phyloP scores from a whole-genome alignment of 2,797 vertebrate species.

The Lagocephalus sceleratus region DNA sequence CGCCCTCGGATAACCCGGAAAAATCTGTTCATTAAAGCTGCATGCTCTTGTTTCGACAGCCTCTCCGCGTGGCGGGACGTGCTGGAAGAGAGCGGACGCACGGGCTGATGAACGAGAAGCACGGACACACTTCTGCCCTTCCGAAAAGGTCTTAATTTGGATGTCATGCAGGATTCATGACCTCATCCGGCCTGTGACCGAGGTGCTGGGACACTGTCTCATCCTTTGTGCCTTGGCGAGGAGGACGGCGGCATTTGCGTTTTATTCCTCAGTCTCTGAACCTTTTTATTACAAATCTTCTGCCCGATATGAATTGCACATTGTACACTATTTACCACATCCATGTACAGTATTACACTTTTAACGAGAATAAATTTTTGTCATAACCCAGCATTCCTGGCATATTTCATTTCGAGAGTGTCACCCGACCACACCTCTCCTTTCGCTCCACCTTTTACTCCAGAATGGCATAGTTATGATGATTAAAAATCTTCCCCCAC shows the following conservation, averaged over 20 bases:
- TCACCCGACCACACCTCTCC: too few relatives aligned
- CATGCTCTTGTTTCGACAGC: too few relatives aligned
- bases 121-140: slow-evolving; percentile 8
- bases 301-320: slow-evolving; percentile 28
- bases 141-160: slow-evolving; percentile 2
- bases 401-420: slow-evolving; percentile 9
- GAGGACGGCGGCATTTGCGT: slow-evolving; percentile 8
- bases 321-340: slow-evolving; percentile 22
- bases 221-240: slow-evolving; percentile 49
- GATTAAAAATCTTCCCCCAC: too few relatives aligned
- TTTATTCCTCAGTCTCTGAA: slow-evolving; percentile 16
- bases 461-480: too few relatives aligned
- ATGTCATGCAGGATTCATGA: slow-evolving; percentile 16
- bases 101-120: slow-evolving; percentile 10
- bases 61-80: slow-evolving; percentile 15
- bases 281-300: slow-evolving; percentile 9
- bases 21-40: too few relatives aligned
- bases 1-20: too few relatives aligned
- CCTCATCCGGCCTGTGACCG: slow-evolving; percentile 9
- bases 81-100: neutral
- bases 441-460: too few relatives aligned
- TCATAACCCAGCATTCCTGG: slow-evolving; percentile 6
- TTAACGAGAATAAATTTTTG: slow-evolving; percentile 32
- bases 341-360: slow-evolving; percentile 54
- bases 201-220: slow-evolving; percentile 17